Conservation (phyloP, 1,140 invertebrate species). For the Euura saliciscinereae region DNA sequence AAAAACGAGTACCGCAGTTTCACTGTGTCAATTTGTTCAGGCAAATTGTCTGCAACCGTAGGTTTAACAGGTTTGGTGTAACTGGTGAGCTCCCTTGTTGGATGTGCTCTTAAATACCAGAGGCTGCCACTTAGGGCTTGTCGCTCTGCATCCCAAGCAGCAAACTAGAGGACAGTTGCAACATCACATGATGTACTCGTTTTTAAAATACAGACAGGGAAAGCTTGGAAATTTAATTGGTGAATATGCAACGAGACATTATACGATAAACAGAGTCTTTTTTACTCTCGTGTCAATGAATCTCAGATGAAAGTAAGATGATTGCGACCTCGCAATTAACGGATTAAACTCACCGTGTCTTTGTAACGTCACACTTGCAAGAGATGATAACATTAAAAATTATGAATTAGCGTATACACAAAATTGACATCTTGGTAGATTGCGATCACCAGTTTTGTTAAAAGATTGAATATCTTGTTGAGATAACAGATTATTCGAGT, state of each 20-base stretch:
- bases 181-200: not conserved
- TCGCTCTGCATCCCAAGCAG: constrained; percentile 4
- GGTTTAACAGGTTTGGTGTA: not conserved
- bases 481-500: too few relatives aligned
- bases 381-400: too few relatives aligned
- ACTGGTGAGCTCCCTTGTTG: not conserved
- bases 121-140: not conserved
- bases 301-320: not conserved
- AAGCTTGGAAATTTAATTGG: constrained; percentile 6
- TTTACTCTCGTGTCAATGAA: not conserved
- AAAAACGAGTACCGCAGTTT: too few relatives aligned
- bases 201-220: not conserved
- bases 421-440: too few relatives aligned
- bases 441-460: too few relatives aligned
- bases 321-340: not conserved
- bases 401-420: too few relatives aligned
- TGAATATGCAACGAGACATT: constrained; percentile 2
- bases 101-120: not conserved
- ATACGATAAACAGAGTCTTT: not conserved
- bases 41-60: not conserved
- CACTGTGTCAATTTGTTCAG: not conserved
- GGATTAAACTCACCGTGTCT: not conserved
- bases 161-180: not conserved
- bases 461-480: too few relatives aligned
- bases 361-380: not conserved